Evolutionary conservation across 2,797 vertebrate species (phyloP), one percentile per base, ranked within the genome.

Genomic region (Nannoperca australis): DNA sequence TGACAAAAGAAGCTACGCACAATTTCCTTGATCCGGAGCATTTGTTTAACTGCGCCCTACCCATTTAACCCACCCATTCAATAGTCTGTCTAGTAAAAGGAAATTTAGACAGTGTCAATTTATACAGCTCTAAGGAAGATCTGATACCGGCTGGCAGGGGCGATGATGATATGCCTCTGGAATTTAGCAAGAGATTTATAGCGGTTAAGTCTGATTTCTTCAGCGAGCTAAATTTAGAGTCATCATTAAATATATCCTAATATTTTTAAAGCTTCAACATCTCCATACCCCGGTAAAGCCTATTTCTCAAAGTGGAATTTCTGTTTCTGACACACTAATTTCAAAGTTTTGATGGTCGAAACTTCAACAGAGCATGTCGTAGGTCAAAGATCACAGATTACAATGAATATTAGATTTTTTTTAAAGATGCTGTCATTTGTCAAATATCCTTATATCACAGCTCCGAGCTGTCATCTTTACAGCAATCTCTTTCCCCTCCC

Each of bases 11-110:
- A 93, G 93, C 89, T 89, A 91, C 88, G 92, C 92, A 91, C 92
- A 93, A 93, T 94, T 93, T 93, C 92, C 92, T 93, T 93, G 90
- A 93, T 92, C 91, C 88, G 90, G 91, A 90, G 92, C 93, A 90
- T 93, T 93, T 93, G 92, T 93, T 93, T 94, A 93, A 94, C 92
- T 70, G 92, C 74, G 91, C 90, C 91, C 92, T 92, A 74, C 82
- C 91, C 88, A 79, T 92, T 94, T 94, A 94, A 94, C 93, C 93
- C 89, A 38, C 90, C 90, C 86, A 82, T 93, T 92, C 89, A 92
- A 78, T 87, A 83, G 89, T 90, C 85, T 78, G 89, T 89, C 89
- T 84, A 45, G 79, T 91, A 82, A 92, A 92, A 92, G 91, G 89
- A 92, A 92, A 92, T 94, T 92, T 92, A 90, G 89, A 93, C 90